Conservation (phyloP, 2,113 vertebrate species). For the Petaurus breviceps region DNA sequence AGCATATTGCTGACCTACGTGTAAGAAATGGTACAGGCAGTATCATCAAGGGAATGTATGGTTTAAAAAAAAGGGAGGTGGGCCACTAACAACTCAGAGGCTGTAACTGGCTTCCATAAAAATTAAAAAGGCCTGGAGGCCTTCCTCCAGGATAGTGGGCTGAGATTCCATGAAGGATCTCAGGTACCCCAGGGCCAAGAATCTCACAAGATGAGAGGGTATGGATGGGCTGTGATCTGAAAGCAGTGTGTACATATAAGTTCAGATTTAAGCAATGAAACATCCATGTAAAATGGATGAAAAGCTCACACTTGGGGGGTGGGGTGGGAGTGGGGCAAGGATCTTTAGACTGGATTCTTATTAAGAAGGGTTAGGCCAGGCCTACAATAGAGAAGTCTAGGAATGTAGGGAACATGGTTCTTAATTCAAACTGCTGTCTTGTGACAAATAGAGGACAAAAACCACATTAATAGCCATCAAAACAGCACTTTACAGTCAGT, state of each 20-base stretch:
- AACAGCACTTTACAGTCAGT: not conserved
- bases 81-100: not conserved
- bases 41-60: not conserved
- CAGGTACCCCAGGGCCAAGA: not conserved
- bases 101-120: not conserved
- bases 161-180: not conserved
- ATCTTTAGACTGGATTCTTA: not conserved
- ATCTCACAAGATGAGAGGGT: not conserved
- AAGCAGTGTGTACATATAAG: not conserved
- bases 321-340: not conserved
- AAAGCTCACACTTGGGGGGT: too few species aligned
- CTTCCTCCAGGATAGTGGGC: not conserved
- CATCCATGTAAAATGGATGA: not conserved
- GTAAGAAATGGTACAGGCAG: not conserved
- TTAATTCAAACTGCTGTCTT: not conserved
- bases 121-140: not conserved
- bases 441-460: not conserved
- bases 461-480: not conserved
- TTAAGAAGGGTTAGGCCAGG: not conserved
- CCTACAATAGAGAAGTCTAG: not conserved
- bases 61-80: not conserved
- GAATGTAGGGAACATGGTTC: not conserved
- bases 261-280: not conserved
- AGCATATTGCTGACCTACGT: not conserved
- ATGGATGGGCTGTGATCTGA: not conserved